Base-by-base conservation (phyloP, 2,888 invertebrate genomes). In the Argyresthia goedartella region DNA sequence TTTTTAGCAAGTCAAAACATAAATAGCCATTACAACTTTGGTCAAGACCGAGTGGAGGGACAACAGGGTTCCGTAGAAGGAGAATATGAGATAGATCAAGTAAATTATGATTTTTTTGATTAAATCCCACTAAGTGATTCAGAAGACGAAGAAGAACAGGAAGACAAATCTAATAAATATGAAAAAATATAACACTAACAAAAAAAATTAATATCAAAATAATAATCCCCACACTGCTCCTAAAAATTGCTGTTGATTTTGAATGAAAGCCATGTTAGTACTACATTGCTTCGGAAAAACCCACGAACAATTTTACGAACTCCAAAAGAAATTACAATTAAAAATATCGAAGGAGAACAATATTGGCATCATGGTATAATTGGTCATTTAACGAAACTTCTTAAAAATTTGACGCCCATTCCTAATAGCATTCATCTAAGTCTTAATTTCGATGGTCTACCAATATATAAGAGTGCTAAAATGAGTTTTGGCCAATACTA, bases 281-380 rank as follows among this genome's bases (percentile, higher is more conserved):
- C 16, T 16, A 33, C 16, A 15, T 14, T 39, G 15, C n/a, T 52
- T n/a, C 51, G 46, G 7, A 39, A 35, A 11, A 44, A 52, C 25
- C 52, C 48, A 3, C 35, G 52, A 33, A 48, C 52, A 7, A 13
- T 52, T 13, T 48, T 52, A 42, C 9, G 10, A 7, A 52, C 48
- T 13, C 48, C 42, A 9, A 52, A 41, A 48, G 1, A 48, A 13
- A 11, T 48, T 8, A 43, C 1, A 1, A 25, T 48, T 33, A 53
- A 43, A 43, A 13, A 13, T 10, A 45, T 52, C 4, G 49, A 49
- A 16, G 48, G 44, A 10, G 54, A 52, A n/a, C 42, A 50, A 52
- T 55, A 53, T 25, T 55, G 55, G 55, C 55, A 55, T n/a, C 42
- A 53, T 46, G 51, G 43, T 43, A 25, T 4, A n/a, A n/a, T n/a